These are phyloP conservation scores for Lacanobia oleracea DNA, from an alignment of 2,888 invertebrate species.

Conservation along the genomic window DNA sequence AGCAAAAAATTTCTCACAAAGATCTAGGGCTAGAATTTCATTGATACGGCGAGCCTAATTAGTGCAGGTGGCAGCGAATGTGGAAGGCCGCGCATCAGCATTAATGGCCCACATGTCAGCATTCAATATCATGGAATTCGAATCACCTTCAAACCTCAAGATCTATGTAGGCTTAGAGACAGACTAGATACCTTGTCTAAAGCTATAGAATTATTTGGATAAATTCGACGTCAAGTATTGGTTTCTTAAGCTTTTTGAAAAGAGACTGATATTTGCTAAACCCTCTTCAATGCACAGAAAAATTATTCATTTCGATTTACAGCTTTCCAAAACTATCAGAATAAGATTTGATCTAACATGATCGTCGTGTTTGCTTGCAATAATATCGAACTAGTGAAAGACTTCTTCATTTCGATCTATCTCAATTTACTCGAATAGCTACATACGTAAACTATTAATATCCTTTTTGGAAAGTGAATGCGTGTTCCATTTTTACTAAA, in stretches of 20 bases:
- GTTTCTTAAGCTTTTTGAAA: background rate
- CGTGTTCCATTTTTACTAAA: background rate
- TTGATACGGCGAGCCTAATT: conserved; percentile 48
- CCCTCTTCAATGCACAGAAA: background rate
- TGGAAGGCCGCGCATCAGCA: conserved; percentile 36
- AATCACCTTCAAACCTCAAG: conserved; percentile 15
- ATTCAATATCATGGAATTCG: conserved; percentile 24
- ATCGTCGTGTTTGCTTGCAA: background rate
- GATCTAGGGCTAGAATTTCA: conserved; percentile 47
- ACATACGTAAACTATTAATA: background rate
- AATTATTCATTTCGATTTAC: background rate
- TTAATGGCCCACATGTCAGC: conserved; percentile 32
- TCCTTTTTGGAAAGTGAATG: conserved; percentile 4
- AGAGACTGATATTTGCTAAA: background rate
- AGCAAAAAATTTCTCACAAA: conserved; percentile 37
- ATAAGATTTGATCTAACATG: background rate
- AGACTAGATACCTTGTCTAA: too few species aligned
- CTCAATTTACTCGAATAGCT: background rate
- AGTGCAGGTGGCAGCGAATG: conserved; percentile 37
- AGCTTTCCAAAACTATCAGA: background rate
- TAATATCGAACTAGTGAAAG: background rate
- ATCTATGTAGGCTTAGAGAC: background rate
- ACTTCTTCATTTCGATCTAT: background rate
- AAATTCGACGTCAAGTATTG: background rate
- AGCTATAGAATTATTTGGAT: too few species aligned